phyloP scores from a whole-genome alignment of 2,113 vertebrate species.

The Caloenas nicobarica region DNA sequence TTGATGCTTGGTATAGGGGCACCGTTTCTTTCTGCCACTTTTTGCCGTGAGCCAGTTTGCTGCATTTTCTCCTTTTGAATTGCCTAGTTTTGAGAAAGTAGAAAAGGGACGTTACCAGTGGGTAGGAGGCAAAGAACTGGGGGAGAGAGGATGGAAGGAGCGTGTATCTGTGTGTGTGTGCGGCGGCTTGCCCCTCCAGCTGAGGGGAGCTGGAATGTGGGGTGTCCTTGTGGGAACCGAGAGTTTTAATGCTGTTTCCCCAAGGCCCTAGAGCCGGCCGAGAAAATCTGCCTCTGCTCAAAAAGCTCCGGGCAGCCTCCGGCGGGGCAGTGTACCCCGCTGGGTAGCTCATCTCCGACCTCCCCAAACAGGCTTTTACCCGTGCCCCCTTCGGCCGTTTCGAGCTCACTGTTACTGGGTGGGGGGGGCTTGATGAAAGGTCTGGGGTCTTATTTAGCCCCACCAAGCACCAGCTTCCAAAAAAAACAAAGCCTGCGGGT shows the following conservation, averaged over 20 bases:
- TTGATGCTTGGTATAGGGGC: slow-evolving; percentile 98
- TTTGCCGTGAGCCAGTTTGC: slow-evolving; percentile 98
- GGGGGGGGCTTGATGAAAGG: not conserved
- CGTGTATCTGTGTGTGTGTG: not conserved
- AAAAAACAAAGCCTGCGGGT: not conserved
- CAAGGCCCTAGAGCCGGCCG: not conserved
- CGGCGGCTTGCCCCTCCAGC: not conserved
- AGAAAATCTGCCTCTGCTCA: not conserved
- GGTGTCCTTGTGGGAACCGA: not conserved
- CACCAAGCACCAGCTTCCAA: slow-evolving; percentile 60
- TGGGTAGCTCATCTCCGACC: not conserved
- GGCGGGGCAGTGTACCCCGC: fast-evolving
- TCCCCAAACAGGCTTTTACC: not conserved
- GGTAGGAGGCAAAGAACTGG: not conserved
- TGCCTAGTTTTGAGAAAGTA: slow-evolving; percentile 79
- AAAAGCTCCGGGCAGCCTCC: not conserved
- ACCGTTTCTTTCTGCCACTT: slow-evolving; percentile 98
- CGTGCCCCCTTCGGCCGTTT: not conserved
- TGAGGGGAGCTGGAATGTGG: not conserved
- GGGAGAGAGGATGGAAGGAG: not conserved
- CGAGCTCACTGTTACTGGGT: not conserved
- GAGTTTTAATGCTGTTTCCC: not conserved
- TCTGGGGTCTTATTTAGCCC: not conserved
- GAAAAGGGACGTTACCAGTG: slow-evolving; percentile 60
- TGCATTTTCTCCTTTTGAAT: slow-evolving; percentile 86